phyloP scores from a whole-genome alignment of 2,888 invertebrate species.

The Polyploca ridens region DNA sequence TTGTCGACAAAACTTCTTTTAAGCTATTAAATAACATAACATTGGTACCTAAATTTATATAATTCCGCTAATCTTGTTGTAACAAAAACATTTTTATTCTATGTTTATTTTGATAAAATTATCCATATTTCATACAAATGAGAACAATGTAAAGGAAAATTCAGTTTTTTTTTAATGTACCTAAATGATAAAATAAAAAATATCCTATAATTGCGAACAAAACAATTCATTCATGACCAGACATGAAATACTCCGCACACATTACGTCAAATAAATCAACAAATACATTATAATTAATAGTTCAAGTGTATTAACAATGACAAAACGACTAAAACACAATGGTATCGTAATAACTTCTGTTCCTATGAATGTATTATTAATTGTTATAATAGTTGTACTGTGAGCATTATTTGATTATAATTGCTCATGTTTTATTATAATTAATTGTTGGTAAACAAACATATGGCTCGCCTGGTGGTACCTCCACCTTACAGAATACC shows the following conservation, averaged over 20 bases:
- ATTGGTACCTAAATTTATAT: no score
- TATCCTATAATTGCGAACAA: background rate
- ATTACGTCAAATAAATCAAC: conserved; percentile 1
- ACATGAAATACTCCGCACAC: background rate
- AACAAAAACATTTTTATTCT: no score
- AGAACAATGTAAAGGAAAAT: no score
- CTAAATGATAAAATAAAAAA: no score
- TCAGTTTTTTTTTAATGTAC: no score
- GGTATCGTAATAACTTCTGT: background rate
- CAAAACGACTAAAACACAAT: background rate
- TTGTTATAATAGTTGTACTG: background rate
- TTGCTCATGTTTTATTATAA: background rate
- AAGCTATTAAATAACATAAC: no score
- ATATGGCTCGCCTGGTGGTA: no score
- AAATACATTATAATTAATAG: conserved; percentile 2
- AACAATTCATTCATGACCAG: background rate
- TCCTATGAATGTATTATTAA: background rate
- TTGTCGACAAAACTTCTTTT: no score
- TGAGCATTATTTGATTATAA: background rate
- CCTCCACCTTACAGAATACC: no score
- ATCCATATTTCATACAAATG: no score
- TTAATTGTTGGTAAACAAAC: background rate
- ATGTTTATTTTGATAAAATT: no score
- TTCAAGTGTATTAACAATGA: background rate
- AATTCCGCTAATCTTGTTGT: no score